These are phyloP conservation scores for Tapirus indicus DNA, from an alignment of 2,797 vertebrate species.

Conservation along the genomic window DNA sequence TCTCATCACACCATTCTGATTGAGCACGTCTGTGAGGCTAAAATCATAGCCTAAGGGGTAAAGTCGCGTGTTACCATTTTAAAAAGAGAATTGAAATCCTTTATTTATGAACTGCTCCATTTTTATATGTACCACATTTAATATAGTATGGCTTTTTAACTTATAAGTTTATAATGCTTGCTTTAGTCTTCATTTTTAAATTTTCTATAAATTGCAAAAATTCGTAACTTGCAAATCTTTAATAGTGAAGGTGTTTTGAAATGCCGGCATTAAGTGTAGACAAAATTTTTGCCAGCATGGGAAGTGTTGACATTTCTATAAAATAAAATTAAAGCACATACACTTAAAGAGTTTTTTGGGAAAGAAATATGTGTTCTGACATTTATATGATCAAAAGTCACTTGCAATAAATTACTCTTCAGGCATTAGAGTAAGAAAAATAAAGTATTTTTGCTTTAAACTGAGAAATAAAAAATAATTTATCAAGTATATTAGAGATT, in stretches of 20 bases:
- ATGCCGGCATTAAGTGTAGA: neutral
- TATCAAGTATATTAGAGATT: neutral
- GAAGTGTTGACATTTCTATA: neutral
- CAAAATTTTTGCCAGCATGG: neutral
- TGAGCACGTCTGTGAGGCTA: neutral
- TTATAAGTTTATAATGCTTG: neutral
- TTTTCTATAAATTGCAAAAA: neutral
- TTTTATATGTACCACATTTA: neutral
- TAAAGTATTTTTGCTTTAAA: neutral
- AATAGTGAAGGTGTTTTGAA: neutral
- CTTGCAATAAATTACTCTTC: neutral
- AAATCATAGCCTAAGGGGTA: neutral
- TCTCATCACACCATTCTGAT: neutral
- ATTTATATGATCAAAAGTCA: constrained; percentile 11
- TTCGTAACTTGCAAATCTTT: neutral
- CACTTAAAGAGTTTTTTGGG: neutral
- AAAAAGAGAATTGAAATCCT: neutral
- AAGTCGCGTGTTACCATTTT: neutral
- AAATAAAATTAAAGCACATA: constrained; percentile 12
- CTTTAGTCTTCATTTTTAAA: neutral
- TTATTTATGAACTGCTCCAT: neutral
- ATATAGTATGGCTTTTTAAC: neutral
- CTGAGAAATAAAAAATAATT: neutral
- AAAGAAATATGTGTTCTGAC: neutral
- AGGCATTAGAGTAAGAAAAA: neutral